Conservation (phyloP, 2,888 invertebrate genomes). For the Chloroclystis v-ata region DNA sequence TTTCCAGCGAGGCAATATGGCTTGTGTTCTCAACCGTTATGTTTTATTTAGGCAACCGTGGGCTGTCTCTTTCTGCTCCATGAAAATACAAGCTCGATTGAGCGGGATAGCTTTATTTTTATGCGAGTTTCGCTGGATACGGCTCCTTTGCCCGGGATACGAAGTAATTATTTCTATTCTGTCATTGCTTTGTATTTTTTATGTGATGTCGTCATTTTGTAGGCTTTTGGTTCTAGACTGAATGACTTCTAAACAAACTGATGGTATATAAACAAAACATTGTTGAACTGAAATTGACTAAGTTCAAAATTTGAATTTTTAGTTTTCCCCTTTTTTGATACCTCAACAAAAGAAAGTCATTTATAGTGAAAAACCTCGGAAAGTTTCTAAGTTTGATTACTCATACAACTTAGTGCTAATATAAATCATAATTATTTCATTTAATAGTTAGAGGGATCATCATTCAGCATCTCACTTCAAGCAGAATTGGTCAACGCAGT, state of each 20-base stretch:
- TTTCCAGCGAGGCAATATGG: constrained; percentile 79
- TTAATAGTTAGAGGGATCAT: too few relatives aligned
- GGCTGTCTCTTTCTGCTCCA: constrained; percentile 54
- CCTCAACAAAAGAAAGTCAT: too few relatives aligned
- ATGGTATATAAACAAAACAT: constrained; percentile 23
- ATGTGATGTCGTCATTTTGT: constrained; percentile 58
- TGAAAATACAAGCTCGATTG: constrained; percentile 33
- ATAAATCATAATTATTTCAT: too few relatives aligned
- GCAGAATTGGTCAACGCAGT: too few relatives aligned
- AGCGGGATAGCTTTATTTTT: constrained; percentile 54
- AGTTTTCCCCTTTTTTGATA: too few relatives aligned
- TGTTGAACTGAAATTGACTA: background rate
- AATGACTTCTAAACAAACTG: constrained; percentile 27
- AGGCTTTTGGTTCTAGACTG: constrained; percentile 29
- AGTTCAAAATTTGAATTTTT: too few relatives aligned
- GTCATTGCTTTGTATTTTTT: constrained; percentile 77
- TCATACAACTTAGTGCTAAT: too few relatives aligned
- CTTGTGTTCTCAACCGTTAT: constrained; percentile 77
- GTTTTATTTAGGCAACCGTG: constrained; percentile 75
- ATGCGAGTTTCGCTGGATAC: constrained; percentile 40
- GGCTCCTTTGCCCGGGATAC: constrained; percentile 74
- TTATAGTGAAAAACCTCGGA: too few relatives aligned
- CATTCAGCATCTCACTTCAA: too few relatives aligned
- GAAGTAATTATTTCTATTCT: constrained; percentile 78
- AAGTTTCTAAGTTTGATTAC: too few relatives aligned